A percentile compares a stretch with the other conserved stretches of the same genome.
These are phyloP conservation scores for Hycleus cichorii DNA, from an alignment of 1,140 invertebrate genomes.

Conservation along the genomic window DNA sequence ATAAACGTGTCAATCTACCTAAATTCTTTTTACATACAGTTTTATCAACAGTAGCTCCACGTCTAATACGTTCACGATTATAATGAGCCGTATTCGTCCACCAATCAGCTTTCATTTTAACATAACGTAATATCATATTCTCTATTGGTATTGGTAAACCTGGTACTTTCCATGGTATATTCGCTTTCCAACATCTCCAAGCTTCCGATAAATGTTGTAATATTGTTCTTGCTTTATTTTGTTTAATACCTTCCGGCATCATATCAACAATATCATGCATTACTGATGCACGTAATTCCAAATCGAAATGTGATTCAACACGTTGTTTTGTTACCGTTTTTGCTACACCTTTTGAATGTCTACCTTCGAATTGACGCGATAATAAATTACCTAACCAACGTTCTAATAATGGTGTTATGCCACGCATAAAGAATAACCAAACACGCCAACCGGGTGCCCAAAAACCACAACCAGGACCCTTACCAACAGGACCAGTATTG, in stretches of 20 bases:
- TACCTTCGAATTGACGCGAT: conserved; percentile 96
- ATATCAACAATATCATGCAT: conserved; percentile 99
- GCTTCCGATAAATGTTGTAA: conserved; percentile 98
- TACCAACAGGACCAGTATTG: conserved; percentile 97
- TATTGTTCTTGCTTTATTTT: conserved; percentile 98
- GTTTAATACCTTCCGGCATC: conserved; percentile 99
- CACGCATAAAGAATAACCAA: conserved; percentile 99
- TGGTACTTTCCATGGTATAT: conserved; percentile 99
- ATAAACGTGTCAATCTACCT: conserved; percentile 90
- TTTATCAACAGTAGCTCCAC: conserved; percentile 95
- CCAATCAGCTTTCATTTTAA: conserved; percentile 99
- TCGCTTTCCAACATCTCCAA: conserved; percentile 99
- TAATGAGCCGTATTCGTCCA: conserved; percentile 99
- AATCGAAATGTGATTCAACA: conserved; percentile 98
- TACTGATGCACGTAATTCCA: conserved; percentile 93
- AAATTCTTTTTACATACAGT: conserved; percentile 99
- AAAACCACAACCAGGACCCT: conserved; percentile 98
- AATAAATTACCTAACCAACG: conserved; percentile 97
- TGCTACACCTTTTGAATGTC: conserved; percentile 97
- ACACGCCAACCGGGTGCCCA: conserved; percentile 99
- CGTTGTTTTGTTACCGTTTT: conserved; percentile 99
- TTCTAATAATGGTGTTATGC: conserved; percentile 95
- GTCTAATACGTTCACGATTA: conserved; percentile 91
- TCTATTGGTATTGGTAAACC: conserved; percentile 98
- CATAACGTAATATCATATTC: conserved; percentile 99